Evolutionary conservation across 2,888 invertebrate species (phyloP).

Genomic region (Drosophila kuntzei): DNA sequence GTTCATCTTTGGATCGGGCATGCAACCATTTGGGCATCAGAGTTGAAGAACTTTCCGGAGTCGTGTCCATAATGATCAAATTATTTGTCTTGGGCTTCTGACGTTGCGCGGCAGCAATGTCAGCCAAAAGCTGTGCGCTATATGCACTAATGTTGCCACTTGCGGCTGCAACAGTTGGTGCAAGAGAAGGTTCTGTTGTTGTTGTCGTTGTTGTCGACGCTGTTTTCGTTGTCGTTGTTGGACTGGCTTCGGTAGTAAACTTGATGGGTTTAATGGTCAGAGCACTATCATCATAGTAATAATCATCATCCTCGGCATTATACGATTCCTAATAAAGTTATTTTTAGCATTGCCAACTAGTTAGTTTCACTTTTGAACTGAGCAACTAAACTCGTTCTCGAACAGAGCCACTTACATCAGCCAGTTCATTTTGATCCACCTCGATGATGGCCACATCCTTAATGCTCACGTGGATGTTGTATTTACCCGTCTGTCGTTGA

Average conservation of each 20-base stretch:
- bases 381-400: conserved; percentile 16
- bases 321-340: conserved; percentile 75
- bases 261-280: conserved; percentile 83
- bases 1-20: conserved; percentile 64
- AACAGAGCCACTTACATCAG: conserved; percentile 74
- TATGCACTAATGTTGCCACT: conserved; percentile 41
- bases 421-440: conserved; percentile 82
- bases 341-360: conserved; percentile 62
- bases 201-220: conserved; percentile 32
- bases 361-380: conserved; percentile 34
- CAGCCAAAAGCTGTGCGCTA: conserved; percentile 69
- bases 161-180: conserved; percentile 7
- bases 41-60: conserved; percentile 43
- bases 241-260: conserved; percentile 55
- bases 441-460: conserved; percentile 92
- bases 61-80: conserved; percentile 65
- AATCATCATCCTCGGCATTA: conserved; percentile 79
- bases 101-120: conserved; percentile 53
- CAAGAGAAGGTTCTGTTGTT: conserved; percentile 29
- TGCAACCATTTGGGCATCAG: conserved; percentile 49
- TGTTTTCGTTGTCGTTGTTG: conserved; percentile 24
- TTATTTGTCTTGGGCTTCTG: conserved; percentile 55
- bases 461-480: conserved; percentile 92
- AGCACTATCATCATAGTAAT: conserved; percentile 84
- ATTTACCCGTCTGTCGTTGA: conserved; percentile 92